phyloP scores from a whole-genome alignment of 1,140 invertebrate genomes.

The Musca vetustissima region DNA sequence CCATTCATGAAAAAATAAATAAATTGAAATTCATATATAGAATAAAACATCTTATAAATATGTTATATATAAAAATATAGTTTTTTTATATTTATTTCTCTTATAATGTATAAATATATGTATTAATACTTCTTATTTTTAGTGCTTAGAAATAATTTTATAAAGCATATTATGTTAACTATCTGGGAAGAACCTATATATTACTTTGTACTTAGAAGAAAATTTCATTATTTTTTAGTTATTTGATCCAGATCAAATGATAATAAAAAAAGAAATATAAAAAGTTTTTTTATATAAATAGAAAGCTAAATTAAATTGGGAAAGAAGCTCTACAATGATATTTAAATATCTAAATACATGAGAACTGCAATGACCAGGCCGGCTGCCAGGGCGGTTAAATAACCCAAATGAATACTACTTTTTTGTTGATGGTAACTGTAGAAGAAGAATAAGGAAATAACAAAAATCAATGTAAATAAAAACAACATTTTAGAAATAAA shows the following conservation, averaged over 20 bases:
- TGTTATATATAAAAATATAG: slow-evolving; percentile 5
- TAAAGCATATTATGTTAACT: not conserved
- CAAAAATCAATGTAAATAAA: slow-evolving; percentile 1
- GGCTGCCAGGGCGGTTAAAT: slow-evolving; percentile 37
- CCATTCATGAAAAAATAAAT: too few relatives aligned
- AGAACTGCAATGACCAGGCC: slow-evolving; percentile 38
- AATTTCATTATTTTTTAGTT: too few relatives aligned
- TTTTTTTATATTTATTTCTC: not conserved
- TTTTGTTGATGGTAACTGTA: slow-evolving; percentile 34
- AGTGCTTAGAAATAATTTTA: slow-evolving; percentile 19
- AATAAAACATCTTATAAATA: too few relatives aligned
- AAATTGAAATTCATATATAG: too few relatives aligned
- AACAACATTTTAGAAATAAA: not conserved
- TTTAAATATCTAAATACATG: slow-evolving; percentile 32
- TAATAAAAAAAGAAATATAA: too few relatives aligned
- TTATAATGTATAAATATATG: slow-evolving; percentile 7
- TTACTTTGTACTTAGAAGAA: slow-evolving; percentile 11
- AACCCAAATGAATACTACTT: slow-evolving; percentile 36
- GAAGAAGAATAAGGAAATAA: slow-evolving; percentile 5
- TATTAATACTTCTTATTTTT: slow-evolving; percentile 21
- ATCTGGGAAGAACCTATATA: slow-evolving; percentile 17
- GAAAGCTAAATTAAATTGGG: too few relatives aligned
- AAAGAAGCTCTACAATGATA: not conserved
- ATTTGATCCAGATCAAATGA: too few relatives aligned
- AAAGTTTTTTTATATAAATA: too few relatives aligned